Evolutionary conservation across 1,140 invertebrate species (phyloP).

Genomic region (Aphelenchoides besseyi): DNA sequence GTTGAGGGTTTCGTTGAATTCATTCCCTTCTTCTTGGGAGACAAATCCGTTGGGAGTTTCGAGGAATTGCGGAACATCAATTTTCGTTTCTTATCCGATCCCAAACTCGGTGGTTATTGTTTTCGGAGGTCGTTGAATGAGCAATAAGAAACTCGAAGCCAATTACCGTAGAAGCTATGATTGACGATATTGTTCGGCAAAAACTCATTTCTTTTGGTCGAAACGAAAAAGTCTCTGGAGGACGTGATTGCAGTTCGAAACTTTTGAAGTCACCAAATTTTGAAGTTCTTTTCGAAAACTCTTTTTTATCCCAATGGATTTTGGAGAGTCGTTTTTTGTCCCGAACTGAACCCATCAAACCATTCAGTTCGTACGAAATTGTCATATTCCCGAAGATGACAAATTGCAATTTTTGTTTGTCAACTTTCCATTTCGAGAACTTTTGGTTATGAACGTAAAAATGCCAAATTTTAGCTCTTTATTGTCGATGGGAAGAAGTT

Average conservation of each 20-base stretch:
- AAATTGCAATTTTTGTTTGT: not conserved
- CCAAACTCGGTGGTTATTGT: not conserved
- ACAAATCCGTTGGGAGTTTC: not conserved
- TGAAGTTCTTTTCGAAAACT: not conserved
- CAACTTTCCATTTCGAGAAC: not conserved
- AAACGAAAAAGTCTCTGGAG: not conserved
- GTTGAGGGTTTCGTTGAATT: not conserved
- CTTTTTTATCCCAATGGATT: no score
- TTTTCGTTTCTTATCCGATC: not conserved
- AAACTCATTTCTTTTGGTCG: no score
- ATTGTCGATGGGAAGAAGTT: slow-evolving; percentile 24
- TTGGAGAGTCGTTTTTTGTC: not conserved
- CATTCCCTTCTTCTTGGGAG: no score
- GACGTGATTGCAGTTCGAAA: not conserved
- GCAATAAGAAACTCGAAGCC: not conserved
- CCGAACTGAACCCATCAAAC: not conserved
- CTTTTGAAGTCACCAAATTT: not conserved
- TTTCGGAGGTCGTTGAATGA: not conserved
- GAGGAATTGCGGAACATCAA: not conserved
- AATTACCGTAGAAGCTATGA: no score
- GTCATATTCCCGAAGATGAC: slow-evolving; percentile 5
- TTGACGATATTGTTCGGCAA: no score
- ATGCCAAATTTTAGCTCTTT: slow-evolving; percentile 19
- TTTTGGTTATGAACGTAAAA: not conserved
- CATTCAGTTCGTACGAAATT: slow-evolving; percentile 3